Conservation (phyloP, 1,140 invertebrate genomes). For the Mycetomoellerius zeteki region DNA sequence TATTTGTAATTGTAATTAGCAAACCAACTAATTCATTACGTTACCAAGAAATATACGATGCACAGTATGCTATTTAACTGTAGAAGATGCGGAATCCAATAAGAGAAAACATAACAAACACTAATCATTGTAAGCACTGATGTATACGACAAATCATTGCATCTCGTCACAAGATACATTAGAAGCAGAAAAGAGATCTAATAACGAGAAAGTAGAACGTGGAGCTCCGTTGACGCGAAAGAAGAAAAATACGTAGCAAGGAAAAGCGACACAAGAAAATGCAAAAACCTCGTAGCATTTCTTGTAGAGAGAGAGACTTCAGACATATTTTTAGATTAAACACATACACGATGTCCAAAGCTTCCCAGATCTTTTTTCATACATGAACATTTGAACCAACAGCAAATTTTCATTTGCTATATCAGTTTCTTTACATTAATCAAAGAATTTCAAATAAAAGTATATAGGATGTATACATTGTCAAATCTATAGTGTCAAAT, state of each 20-base stretch:
- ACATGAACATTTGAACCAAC: background rate
- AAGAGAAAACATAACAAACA: constrained; percentile 37
- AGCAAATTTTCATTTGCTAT: constrained; percentile 18
- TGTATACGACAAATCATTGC: constrained; percentile 33
- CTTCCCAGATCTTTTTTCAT: background rate
- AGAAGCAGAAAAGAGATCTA: constrained; percentile 7
- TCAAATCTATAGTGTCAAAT: too few relatives aligned
- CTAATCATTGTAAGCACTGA: constrained; percentile 35
- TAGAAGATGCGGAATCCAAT: background rate
- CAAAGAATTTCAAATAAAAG: background rate
- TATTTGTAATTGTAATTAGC: constrained; percentile 80
- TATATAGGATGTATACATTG: background rate
- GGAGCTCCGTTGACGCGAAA: background rate
- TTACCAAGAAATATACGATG: constrained; percentile 58
- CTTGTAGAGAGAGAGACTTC: background rate
- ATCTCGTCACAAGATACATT: background rate
- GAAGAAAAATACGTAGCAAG: background rate
- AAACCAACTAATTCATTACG: constrained; percentile 73
- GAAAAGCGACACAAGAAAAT: constrained; percentile 10
- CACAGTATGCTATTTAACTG: background rate
- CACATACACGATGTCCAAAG: background rate
- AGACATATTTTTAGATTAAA: constrained; percentile 40
- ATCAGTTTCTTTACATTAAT: background rate
- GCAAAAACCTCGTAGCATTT: constrained; percentile 18
- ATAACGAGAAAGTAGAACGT: constrained; percentile 24